Base-by-base conservation (phyloP, 1,140 invertebrate species). In the Bombus haemorrhoidalis region DNA sequence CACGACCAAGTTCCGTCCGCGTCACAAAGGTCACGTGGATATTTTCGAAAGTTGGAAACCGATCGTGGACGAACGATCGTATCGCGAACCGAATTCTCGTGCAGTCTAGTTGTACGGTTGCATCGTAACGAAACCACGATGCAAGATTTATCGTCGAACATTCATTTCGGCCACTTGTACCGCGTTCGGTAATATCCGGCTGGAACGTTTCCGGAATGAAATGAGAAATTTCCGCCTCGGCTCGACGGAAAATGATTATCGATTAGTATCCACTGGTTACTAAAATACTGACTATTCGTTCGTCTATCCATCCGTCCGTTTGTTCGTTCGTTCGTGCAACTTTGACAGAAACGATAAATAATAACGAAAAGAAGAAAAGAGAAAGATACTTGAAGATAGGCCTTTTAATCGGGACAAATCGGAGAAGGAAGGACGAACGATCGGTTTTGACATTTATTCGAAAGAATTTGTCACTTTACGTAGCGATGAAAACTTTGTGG, bases 171-270 rank as follows among this genome's bases (percentile, higher is more conserved):
- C 43, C 32, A 22, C 15, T 10, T 47, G 77, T 34, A 43, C 57
- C 43, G 64, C n/a, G 32, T 34, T 66, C 69, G 78, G 83, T 81
- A 85, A 85, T 85, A 78, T 81, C 78, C 68, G 78, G 43, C n/a
- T 43, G 78, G 22, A 37, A 57, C 79, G 84, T 85, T 86, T 83
- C 80, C 78, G 71, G 72, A 37, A 81, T 53, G 47, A 89, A 89
- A 86, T 83, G 87, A 89, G 80, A 86, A 89, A 86, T 89, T 86
- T 89, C 69, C 76, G 77, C 68, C 47, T 8, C 34, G 53, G 53
- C 62, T 47, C 32, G 62, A 62, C 62, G 62, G 41, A 85, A 47
- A 64, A 81, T 79, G 53, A 80, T 41, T 89, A 89, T 89, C 85
- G 87, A 89, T 89, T 78, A 83, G 66, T 43, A 74, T 66, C 47